These are phyloP conservation scores for Empis livida DNA, from an alignment of 2,888 invertebrate species.

Conservation along the genomic window DNA sequence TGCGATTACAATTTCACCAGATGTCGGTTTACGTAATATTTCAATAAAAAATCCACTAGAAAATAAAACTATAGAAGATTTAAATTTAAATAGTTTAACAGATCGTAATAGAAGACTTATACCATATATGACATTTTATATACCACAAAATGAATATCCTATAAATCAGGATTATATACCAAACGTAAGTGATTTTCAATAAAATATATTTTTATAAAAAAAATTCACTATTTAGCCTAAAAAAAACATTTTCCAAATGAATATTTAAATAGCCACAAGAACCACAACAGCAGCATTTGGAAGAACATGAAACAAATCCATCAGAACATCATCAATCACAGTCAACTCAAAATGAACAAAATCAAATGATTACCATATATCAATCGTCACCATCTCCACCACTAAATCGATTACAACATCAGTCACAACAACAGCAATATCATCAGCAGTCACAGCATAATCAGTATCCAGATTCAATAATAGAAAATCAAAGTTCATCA, in stretches of 20 bases:
- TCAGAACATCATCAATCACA: slow-evolving; percentile 9
- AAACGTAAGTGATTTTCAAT: no score
- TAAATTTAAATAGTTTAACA: slow-evolving; percentile 18
- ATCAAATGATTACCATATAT: slow-evolving; percentile 23
- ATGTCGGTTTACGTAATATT: slow-evolving; percentile 15
- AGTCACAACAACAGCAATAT: slow-evolving; percentile 15
- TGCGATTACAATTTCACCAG: slow-evolving; percentile 38
- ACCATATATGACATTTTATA: slow-evolving; percentile 72
- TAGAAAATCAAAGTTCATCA: slow-evolving; percentile 5
- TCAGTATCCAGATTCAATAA: slow-evolving; percentile 2
- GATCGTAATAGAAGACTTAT: slow-evolving; percentile 63
- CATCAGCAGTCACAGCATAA: slow-evolving; percentile 9
- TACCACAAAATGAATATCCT: slow-evolving; percentile 31
- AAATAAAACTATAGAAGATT: slow-evolving; percentile 1
- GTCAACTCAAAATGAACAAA: slow-evolving; percentile 19
- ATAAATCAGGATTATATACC: not conserved
- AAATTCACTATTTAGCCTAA: no score
- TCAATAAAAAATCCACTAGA: slow-evolving; percentile 7
- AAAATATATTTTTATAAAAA: no score
- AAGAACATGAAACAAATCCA: slow-evolving; percentile 5
- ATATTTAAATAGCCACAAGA: slow-evolving; percentile 14
- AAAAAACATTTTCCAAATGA: not conserved
- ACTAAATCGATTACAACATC: slow-evolving; percentile 13
- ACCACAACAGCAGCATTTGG: slow-evolving; percentile 8
- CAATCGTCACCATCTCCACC: slow-evolving; percentile 12